Base-by-base conservation (phyloP, 2,797 vertebrate genomes). In the Psittacula derbiana region DNA sequence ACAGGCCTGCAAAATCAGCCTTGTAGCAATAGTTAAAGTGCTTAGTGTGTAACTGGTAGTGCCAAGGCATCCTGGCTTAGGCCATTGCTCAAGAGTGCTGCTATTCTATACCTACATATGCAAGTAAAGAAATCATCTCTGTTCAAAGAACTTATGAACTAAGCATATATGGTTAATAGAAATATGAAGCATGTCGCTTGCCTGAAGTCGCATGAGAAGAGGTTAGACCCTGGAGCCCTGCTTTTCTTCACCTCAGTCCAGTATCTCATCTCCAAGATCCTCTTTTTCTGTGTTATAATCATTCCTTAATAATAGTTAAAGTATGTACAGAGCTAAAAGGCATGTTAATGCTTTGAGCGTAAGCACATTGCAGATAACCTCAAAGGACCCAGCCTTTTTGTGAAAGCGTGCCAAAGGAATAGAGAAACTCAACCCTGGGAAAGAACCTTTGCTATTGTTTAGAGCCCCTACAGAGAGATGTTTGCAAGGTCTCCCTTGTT, bases 401-500 rank as follows among this genome's bases (percentile, higher is more conserved):
- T 80, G 94, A 93, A 90, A 88, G 30, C 2, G 4, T 91, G 60
- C 76, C 86, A 92, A 87, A 93, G 31, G 28, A 94, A 83, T 12
- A 84, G 73, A 88, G 88, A 92, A 81, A 85, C 64, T 87, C 86
- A 90, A 25, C 44, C 79, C 90, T 93, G 82, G 88, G 90, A 94
- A 96, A 94, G 84, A 95, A 84, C 87, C 58, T 88, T 82, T 57
- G 18, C 67, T 84, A 50, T 94, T 96, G 62, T 95, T 91, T 70
- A 72, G 65, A 88, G 60, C 58, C 43, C 69, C 73, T 74, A 24
- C 61, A 80, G 70, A 79, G 88, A 84, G 38, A 47, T 83, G 71
- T 84, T 88, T 93, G 79, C 80, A 80, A 62, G 28, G 27, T 86
- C 91, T 95, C 64, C 61, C 57, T 81, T 75, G 36, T 67, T 91